A percentile compares a stretch with the other conserved stretches of the same genome.
Conservation (phyloP, 1,140 invertebrate genomes). For the Odontomachus brunneus region DNA sequence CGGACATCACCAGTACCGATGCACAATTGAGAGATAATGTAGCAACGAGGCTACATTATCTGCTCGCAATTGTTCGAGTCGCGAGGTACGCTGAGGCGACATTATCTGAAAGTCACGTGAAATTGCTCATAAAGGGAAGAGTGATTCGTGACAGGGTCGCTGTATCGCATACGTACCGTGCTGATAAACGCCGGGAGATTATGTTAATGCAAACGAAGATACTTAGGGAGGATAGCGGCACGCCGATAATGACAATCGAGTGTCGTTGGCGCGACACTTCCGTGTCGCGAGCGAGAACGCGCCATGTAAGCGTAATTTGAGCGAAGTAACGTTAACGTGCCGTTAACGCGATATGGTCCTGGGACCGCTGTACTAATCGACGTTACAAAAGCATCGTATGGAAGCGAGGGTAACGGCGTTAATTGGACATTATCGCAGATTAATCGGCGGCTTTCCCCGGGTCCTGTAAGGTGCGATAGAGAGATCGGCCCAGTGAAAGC, state of each 20-base stretch:
- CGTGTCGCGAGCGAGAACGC: slow-evolving; percentile 15
- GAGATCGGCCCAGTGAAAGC: too few relatives aligned
- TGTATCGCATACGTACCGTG: too few relatives aligned
- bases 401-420: slow-evolving; percentile 38
- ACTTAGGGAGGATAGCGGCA: background rate
- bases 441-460: slow-evolving; percentile 15
- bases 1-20: too few relatives aligned
- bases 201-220: background rate
- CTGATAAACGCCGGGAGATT: slow-evolving; percentile 14
- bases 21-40: too few relatives aligned
- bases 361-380: slow-evolving; percentile 29
- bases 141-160: too few relatives aligned
- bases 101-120: too few relatives aligned
- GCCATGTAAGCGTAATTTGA: slow-evolving; percentile 46
- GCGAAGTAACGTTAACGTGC: slow-evolving; percentile 29
- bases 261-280: background rate
- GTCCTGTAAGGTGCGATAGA: background rate
- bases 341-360: slow-evolving; percentile 27
- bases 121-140: too few relatives aligned
- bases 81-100: too few relatives aligned
- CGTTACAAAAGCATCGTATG: slow-evolving; percentile 36
- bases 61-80: too few relatives aligned
- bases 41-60: too few relatives aligned
- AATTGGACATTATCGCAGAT: slow-evolving; percentile 43
- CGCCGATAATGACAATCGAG: slow-evolving; percentile 1